Conservation (phyloP, 1,140 invertebrate species). For the Medauroidea extradentata region DNA sequence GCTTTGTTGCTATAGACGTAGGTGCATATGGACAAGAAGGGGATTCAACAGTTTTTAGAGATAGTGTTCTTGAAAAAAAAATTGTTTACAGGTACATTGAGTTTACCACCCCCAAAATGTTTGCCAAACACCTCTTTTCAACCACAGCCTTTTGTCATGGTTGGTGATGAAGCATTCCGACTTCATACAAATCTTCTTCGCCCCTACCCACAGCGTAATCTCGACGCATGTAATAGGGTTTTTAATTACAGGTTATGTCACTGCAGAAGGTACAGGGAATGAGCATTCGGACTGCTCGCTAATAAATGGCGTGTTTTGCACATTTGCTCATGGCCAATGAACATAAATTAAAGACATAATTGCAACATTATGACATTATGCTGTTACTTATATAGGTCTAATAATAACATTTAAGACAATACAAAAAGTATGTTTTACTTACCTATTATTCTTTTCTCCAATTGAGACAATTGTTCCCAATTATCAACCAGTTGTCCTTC, state of each 20-base stretch:
- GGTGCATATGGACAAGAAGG: slow-evolving; percentile 40
- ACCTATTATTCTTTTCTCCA: no score
- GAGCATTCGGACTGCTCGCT: slow-evolving; percentile 32
- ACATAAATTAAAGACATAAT: no score
- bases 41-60: slow-evolving; percentile 37
- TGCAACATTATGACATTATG: no score
- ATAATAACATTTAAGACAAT: no score
- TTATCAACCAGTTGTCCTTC: no score
- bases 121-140: slow-evolving; percentile 14
- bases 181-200: no score
- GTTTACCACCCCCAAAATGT: background rate
- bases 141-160: slow-evolving; percentile 18
- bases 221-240: slow-evolving; percentile 22
- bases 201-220: no score
- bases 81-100: background rate
- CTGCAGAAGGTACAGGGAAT: slow-evolving; percentile 31
- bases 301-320: slow-evolving; percentile 36
- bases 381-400: no score
- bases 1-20: slow-evolving; percentile 24
- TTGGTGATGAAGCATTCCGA: slow-evolving; percentile 34
- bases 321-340: no score
- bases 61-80: background rate
- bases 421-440: no score
- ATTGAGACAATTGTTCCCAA: no score
- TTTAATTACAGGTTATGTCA: slow-evolving; percentile 34